phyloP scores from a whole-genome alignment of 2,797 vertebrate genomes.

The Microhierax caerulescens region DNA sequence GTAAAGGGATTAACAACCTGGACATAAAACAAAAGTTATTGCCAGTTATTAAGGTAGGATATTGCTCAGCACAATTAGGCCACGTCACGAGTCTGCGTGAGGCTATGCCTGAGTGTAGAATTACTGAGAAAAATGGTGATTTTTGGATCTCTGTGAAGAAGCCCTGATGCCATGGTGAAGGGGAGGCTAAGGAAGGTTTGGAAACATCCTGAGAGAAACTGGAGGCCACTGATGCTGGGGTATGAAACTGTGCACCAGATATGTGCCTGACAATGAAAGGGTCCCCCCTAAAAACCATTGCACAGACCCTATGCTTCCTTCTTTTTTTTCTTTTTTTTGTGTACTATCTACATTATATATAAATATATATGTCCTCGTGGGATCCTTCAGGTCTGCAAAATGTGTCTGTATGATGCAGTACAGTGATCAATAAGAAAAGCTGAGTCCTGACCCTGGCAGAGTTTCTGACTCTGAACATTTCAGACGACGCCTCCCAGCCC shows the following conservation, averaged over 20 bases:
- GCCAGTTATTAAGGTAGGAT: slow-evolving; percentile 30
- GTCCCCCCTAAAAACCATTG: background rate
- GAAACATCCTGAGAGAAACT: background rate
- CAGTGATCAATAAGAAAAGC: background rate
- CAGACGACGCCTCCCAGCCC: background rate
- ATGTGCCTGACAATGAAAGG: background rate
- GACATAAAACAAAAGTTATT: slow-evolving; percentile 43
- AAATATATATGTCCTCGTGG: background rate
- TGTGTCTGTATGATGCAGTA: background rate
- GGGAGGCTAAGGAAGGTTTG: background rate
- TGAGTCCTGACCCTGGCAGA: background rate
- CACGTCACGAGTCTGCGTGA: background rate
- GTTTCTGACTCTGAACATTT: background rate
- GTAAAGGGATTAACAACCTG: slow-evolving; percentile 58
- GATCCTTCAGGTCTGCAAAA: background rate
- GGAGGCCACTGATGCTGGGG: background rate
- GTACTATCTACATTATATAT: background rate
- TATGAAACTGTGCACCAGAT: background rate
- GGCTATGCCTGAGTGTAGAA: background rate
- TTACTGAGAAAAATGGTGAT: slow-evolving; percentile 3
- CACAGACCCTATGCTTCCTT: rapidly evolving
- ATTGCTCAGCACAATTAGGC: slow-evolving; percentile 3
- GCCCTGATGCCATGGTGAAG: background rate
- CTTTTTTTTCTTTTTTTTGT: background rate
- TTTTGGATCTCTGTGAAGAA: background rate